phyloP scores from a whole-genome alignment of 2,797 vertebrate species.

The Siniperca obscura region DNA sequence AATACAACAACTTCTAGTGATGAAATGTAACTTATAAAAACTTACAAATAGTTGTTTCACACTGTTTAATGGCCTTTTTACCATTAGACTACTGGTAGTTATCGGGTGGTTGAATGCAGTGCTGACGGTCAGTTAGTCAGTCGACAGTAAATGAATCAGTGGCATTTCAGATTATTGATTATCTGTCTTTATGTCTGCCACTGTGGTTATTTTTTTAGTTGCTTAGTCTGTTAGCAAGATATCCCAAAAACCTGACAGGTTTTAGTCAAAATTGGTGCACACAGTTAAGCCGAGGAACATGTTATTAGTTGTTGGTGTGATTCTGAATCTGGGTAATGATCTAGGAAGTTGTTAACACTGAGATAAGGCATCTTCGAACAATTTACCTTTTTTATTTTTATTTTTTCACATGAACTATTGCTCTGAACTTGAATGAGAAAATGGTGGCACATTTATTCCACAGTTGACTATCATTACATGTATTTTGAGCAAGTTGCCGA shows the following conservation, averaged over 20 bases:
- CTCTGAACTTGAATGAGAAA: not conserved
- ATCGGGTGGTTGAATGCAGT: not conserved
- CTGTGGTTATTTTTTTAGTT: not conserved
- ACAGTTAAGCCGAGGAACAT: not conserved
- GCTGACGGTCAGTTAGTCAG: no score
- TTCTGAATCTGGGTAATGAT: not conserved
- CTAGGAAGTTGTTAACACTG: not conserved
- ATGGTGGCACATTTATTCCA: not conserved
- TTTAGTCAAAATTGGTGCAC: not conserved
- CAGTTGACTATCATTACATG: no score
- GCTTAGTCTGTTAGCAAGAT: not conserved
- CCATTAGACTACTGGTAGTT: not conserved
- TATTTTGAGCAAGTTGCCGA: not conserved
- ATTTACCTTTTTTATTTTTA: not conserved
- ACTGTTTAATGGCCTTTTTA: not conserved
- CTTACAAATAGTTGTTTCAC: not conserved
- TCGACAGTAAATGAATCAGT: not conserved
- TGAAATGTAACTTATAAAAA: not conserved
- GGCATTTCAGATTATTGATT: not conserved
- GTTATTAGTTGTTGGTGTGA: not conserved
- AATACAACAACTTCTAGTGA: not conserved
- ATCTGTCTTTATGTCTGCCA: not conserved
- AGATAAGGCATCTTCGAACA: no score
- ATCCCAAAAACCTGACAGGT: not conserved
- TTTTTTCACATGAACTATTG: not conserved